Base-by-base conservation (phyloP, 1,140 invertebrate species). In the Neodiprion fabricii region DNA sequence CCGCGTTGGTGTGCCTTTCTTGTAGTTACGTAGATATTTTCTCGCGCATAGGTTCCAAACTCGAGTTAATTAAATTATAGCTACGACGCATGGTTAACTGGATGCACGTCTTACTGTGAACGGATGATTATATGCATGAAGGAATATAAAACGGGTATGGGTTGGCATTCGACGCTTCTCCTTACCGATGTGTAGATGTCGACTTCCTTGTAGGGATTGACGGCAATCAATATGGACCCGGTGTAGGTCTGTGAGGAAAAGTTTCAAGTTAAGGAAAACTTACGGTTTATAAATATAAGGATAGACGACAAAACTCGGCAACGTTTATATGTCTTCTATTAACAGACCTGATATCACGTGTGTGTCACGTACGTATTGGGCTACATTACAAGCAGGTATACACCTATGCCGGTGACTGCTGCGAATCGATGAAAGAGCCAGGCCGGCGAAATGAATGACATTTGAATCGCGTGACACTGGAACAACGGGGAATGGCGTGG, bases 121-220 rank as follows among this genome's bases (percentile, higher is more conserved):
- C 70, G 40, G 40, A 71, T 69, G 14, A 23, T 71, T 49, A 68
- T 48, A 23, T 48, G 4, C 14, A 9, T 69, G 40, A 23, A 69
- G 40, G 40, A 23, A 69, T 23, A 70, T 70, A 70, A 70, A 69
- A 69, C 67, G 5, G 28, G 2, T 40, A 40, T 40, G 28, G 28
- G 28, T 40, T 3, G 28, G 28, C 28, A 40, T 40, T 40, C 28
- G 28, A 4, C 5, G 28, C 28, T 40, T 40, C 5, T 23, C 92
- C 94, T 96, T 91, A 97, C 96, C 90, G 93, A 92, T 81, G 94
- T 95, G 88, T 98, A 99, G 84, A 96, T 96, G 83, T 95, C 94
- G 79, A 98, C 90, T 80, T 95, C 93, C 88, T 97, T 97, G 91
- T 98, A 98, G 0, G 98, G 97, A 89, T 99, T 99, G 73, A 99